Conservation (phyloP, 2,797 vertebrate genomes). For the Eremophila alpestris region DNA sequence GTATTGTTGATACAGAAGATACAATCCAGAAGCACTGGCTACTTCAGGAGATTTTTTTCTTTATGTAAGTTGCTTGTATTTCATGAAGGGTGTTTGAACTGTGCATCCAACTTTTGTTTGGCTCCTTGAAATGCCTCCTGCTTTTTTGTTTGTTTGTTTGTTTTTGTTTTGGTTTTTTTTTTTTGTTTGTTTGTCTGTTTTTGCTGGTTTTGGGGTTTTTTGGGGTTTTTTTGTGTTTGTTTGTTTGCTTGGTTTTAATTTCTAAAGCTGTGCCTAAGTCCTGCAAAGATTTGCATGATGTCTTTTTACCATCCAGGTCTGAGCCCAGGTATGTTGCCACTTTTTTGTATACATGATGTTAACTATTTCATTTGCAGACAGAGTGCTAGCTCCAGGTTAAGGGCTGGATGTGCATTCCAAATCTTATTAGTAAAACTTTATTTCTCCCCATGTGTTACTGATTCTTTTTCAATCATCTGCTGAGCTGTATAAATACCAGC, state of each 20-base stretch:
- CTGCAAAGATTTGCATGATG: not conserved
- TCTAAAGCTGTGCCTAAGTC: not conserved
- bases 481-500: not conserved
- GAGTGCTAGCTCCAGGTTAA: not conserved
- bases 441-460: slow-evolving; percentile 16
- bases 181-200: no score
- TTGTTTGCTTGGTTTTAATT: not conserved
- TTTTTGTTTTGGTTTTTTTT: not conserved
- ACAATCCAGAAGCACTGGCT: not conserved
- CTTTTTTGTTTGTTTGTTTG: no score
- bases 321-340: not conserved
- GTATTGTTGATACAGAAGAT: not conserved
- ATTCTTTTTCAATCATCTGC: slow-evolving; percentile 14
- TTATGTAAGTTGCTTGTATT: not conserved
- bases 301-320: not conserved
- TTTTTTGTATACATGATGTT: not conserved
- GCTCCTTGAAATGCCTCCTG: not conserved
- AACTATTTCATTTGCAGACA: not conserved
- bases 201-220: no score
- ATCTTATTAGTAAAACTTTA: not conserved
- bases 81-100: not conserved
- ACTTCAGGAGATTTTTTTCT: not conserved
- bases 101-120: not conserved
- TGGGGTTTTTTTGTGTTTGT: no score
- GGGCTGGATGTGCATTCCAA: not conserved